Percentiles rank a stretch among this genome's conserved stretches.
Evolutionary conservation across 2,888 invertebrate genomes (phyloP).

Genomic region (Drosophila planitibia): DNA sequence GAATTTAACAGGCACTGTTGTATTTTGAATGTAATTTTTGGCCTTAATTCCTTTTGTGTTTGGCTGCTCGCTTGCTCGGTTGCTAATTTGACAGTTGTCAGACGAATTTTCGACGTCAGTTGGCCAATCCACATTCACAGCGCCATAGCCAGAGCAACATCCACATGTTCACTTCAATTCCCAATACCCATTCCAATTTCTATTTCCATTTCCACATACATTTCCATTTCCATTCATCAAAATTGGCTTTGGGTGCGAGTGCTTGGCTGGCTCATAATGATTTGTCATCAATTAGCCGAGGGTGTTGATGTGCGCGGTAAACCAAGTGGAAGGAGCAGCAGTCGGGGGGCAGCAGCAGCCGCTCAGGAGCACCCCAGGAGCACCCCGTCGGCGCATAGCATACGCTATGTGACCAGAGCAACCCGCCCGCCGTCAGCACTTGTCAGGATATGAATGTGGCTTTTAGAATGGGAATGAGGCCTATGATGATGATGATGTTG

Average conservation of each 20-base stretch:
- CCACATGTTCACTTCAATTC: conserved; percentile 10
- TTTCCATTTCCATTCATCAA: conserved; percentile 70
- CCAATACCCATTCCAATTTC: conserved; percentile 13
- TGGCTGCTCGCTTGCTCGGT: conserved; percentile 53
- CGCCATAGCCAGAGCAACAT: neutral
- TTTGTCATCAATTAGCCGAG: conserved; percentile 82
- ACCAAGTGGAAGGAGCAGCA: conserved; percentile 73
- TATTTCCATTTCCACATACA: conserved; percentile 19
- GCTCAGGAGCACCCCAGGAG: conserved; percentile 53
- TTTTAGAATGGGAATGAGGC: conserved; percentile 10
- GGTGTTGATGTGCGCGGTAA: conserved; percentile 81
- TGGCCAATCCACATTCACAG: conserved; percentile 49
- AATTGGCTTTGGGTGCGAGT: conserved; percentile 78
- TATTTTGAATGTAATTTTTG: conserved; percentile 68
- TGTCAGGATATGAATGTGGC: conserved; percentile 15
- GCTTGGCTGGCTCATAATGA: conserved; percentile 73
- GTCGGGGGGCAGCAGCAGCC: conserved; percentile 6
- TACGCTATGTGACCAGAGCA: conserved; percentile 62
- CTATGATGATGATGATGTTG: conserved; percentile 4
- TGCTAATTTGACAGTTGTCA: conserved; percentile 82
- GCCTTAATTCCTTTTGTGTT: conserved; percentile 72
- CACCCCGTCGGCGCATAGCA: conserved; percentile 71
- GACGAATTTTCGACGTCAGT: conserved; percentile 59
- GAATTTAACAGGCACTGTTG: conserved; percentile 5
- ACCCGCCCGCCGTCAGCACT: conserved; percentile 28